phyloP scores from a whole-genome alignment of 2,797 vertebrate genomes.

The Rachycentron canadum region DNA sequence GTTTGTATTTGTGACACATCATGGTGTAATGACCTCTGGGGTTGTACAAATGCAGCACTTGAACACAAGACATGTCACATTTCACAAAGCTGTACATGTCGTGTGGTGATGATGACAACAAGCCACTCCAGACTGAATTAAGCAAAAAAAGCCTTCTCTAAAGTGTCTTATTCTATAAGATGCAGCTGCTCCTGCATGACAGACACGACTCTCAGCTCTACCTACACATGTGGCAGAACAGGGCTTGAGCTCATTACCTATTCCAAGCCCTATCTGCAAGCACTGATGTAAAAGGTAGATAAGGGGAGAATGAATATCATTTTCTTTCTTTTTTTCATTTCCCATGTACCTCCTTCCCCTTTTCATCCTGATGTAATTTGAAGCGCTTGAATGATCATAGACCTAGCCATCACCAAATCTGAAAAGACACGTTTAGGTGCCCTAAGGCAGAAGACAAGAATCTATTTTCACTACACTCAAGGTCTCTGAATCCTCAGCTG shows the following conservation, averaged over 20 bases:
- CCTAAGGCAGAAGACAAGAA: constrained; percentile 80
- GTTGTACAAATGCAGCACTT: constrained; percentile 42
- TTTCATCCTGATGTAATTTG: constrained; percentile 85
- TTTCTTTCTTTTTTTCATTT: constrained; percentile 76
- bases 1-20: constrained; percentile 35
- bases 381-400: constrained; percentile 83
- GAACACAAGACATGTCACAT: constrained; percentile 49
- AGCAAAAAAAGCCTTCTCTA: constrained; percentile 18
- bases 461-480: constrained; percentile 80
- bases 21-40: constrained; percentile 47
- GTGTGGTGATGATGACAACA: constrained; percentile 6
- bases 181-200: constrained; percentile 39
- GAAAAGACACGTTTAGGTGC: constrained; percentile 82
- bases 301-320: constrained; percentile 82
- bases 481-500: constrained; percentile 65
- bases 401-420: constrained; percentile 82
- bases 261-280: constrained; percentile 71
- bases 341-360: constrained; percentile 79
- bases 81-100: constrained; percentile 36
- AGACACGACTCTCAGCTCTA: constrained; percentile 48
- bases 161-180: constrained; percentile 50
- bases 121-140: constrained; percentile 34
- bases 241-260: constrained; percentile 68
- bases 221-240: constrained; percentile 46
- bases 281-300: constrained; percentile 83